Evolutionary conservation across 2,888 invertebrate genomes (phyloP), one percentile per base, ranked within the genome.

Genomic region (Meloe dianella): DNA sequence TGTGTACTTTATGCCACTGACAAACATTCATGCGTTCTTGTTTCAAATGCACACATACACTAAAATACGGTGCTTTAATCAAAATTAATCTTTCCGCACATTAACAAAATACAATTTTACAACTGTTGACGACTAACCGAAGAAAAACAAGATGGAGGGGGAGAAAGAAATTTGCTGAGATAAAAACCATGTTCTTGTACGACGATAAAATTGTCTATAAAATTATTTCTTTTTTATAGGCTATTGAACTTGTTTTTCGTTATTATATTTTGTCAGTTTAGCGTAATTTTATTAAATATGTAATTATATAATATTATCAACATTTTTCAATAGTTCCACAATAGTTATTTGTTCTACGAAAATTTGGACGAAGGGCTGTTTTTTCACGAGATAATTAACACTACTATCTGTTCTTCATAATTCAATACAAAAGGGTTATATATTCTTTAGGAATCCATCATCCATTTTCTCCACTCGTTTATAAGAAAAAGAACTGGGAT

Each of bases 401-500:
- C n/a, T 14, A 17, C 32, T 30, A 32, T 29, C 57, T 22, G 65
- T 41, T 41, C 30, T 9, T 17, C 38, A 20, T 58, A 54, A 58
- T 54, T 58, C 51, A 38, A 58, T 22, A 35, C 8, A n/a, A 20
- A 51, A 20, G 35, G 47, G 12, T 47, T 8, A 47, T 20, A 20
- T 47, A 47, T 20, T 51, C 9, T 10, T 24, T 12, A 47, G 24
- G 12, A 51, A 51, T 51, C 51, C 51, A 51, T 51, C 51, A 51
- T 24, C 24, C 51, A 22, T 24, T 51, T 12, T 24, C 51, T 66
- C 65, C 60, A 61, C 63, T 47, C 56, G 59, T 47, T 61, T 14
- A 51, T 17, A 24, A 47, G 51, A 51, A 51, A 51, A 51, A 51
- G 12, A 73, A 54, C 66, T 58, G 65, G 75, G 78, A 75, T 78